Percentiles rank a stretch among this genome's conserved stretches.
Evolutionary conservation across 2,797 vertebrate genomes (phyloP).

Genomic region (Propithecus perrieri): DNA sequence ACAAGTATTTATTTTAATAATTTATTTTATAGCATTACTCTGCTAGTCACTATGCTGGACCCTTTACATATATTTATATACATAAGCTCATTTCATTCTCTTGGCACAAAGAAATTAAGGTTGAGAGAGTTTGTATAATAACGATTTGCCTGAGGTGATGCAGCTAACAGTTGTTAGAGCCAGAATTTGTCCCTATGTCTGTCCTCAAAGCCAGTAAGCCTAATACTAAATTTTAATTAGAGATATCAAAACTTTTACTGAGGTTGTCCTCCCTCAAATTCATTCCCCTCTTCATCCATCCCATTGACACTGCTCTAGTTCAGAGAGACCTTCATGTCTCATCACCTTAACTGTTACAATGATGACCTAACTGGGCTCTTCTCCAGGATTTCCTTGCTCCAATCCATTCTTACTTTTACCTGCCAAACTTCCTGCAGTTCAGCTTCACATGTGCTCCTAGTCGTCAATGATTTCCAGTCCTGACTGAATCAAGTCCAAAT

Average conservation of each 20-base stretch:
- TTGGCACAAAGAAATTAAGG: neutral
- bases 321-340: neutral
- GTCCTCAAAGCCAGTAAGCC: neutral
- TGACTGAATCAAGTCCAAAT: neutral
- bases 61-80: neutral
- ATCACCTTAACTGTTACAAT: neutral
- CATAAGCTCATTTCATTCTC: neutral
- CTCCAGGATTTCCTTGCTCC: neutral
- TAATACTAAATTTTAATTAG: neutral
- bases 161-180: neutral
- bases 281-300: neutral
- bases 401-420: neutral
- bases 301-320: neutral
- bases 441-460: neutral
- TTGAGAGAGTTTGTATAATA: slow-evolving; percentile 11
- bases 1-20: neutral
- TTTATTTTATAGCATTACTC: neutral
- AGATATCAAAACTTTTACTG: neutral
- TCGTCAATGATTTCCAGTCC: neutral
- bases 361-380: neutral
- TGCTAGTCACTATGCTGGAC: neutral
- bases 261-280: neutral
- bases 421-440: neutral
- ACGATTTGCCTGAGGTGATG: neutral
- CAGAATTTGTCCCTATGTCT: neutral